phyloP scores from a whole-genome alignment of 2,113 vertebrate genomes.

The Tachuris rubrigastra region DNA sequence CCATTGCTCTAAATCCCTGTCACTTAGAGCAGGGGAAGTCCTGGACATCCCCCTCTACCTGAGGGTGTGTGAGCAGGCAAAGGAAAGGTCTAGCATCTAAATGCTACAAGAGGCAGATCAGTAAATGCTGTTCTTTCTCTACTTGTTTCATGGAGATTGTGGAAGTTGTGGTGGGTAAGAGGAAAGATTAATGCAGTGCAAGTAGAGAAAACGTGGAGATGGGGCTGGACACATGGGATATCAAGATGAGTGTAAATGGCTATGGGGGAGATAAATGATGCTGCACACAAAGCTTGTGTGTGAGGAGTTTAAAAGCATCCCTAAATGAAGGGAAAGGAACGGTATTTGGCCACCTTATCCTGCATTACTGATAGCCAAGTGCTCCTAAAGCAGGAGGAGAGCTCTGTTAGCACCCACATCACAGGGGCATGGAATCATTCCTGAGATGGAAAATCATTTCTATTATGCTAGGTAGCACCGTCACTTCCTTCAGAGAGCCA shows the following conservation, averaged over 20 bases:
- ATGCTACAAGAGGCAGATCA: background rate
- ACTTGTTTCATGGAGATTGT: background rate
- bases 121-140: background rate
- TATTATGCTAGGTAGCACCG: background rate
- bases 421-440: background rate
- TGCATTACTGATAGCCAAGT: background rate
- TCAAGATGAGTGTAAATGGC: background rate
- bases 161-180: background rate
- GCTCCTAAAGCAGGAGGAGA: background rate
- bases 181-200: background rate
- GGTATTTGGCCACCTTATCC: background rate
- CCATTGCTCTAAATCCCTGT: background rate
- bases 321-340: background rate
- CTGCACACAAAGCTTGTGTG: background rate
- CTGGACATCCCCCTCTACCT: background rate
- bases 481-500: background rate
- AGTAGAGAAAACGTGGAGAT: background rate
- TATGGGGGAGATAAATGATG: background rate
- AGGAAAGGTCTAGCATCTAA: background rate
- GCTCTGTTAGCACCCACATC: background rate
- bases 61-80: background rate
- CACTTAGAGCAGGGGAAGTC: background rate
- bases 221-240: background rate
- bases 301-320: background rate
- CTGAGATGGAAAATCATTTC: background rate